phyloP scores from a whole-genome alignment of 2,888 invertebrate species.

The Ectemnius continuus region DNA sequence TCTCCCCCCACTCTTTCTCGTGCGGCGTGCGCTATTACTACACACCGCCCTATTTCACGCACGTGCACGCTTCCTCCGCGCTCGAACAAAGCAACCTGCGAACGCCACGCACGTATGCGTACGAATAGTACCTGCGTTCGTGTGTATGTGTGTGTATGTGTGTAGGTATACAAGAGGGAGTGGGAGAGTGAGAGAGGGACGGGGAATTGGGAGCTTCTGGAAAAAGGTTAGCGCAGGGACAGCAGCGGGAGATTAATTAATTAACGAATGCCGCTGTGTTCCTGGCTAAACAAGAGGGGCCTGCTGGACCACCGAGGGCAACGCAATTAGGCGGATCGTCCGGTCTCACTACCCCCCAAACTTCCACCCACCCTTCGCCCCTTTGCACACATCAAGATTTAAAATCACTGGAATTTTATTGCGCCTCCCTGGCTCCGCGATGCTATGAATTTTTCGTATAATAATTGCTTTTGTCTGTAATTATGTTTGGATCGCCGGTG shows the following conservation, averaged over 20 bases:
- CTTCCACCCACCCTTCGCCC: too few species aligned
- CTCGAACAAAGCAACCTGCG: too few species aligned
- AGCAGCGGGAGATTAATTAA: conserved; percentile 27
- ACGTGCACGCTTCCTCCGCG: too few species aligned
- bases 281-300: conserved; percentile 14
- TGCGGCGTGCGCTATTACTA: too few species aligned
- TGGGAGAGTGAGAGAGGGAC: background rate
- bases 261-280: conserved; percentile 29
- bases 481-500: too few species aligned
- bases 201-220: too few species aligned
- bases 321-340: conserved; percentile 39
- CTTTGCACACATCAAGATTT: background rate
- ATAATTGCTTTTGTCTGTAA: too few species aligned
- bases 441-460: too few species aligned
- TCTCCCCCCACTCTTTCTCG: too few species aligned
- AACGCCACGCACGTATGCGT: background rate
- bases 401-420: background rate
- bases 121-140: background rate
- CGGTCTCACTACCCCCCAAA: background rate
- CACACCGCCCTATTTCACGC: too few species aligned
- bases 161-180: background rate
- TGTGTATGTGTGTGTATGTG: background rate
- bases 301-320: background rate
- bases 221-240: too few species aligned
- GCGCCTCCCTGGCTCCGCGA: background rate